Evolutionary conservation across 2,888 invertebrate genomes (phyloP), one percentile per base, ranked within the genome.

Genomic region (Brachynemurus nebulosus): DNA sequence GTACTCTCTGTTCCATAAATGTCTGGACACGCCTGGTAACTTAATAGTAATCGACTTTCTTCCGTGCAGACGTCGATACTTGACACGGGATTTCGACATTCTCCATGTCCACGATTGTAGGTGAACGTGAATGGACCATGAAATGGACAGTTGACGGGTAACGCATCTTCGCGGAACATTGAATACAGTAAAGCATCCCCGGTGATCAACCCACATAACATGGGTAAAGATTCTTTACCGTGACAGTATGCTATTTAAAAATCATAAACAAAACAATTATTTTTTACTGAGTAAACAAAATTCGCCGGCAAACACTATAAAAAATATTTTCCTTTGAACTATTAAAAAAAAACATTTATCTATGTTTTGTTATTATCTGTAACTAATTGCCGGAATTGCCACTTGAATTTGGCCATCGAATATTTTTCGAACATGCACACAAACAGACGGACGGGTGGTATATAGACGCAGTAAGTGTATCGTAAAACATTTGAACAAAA

Each of bases 11-110:
- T 86, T 41, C 86, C 89, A 52, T 80, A 77, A 5, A 92, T 83
- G 65, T 92, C 91, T 12, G 89, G 89, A 62, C 95, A 95, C 5
- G 91, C 91, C 63, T 92, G 91, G 65, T 91, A 93, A 64, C 85
- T 85, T 59, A 95, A 80, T 52, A 92, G 74, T 43, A 93, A 72
- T 52, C 86, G 74, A 51, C 89, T 90, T 58, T 91, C 86, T 63
- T 93, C 91, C 1, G 92, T 92, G 65, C 93, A 95, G 57, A 88
- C 86, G 64, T 92, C 92, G 55, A 93, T 86, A 53, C 88, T 88
- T 39, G 92, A 92, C 42, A 84, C 81, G 0, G 93, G 93, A 56
- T 78, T 80, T 52, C 79, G 79, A 66, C 93, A 93, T 60, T 89
- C 88, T 16, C 90, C 90, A 57, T 89, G 84, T 3, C 89, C 91